Evolutionary conservation across 2,113 vertebrate species (phyloP), one percentile per base, ranked within the genome.

Genomic region (Chlamydotis undulata): DNA sequence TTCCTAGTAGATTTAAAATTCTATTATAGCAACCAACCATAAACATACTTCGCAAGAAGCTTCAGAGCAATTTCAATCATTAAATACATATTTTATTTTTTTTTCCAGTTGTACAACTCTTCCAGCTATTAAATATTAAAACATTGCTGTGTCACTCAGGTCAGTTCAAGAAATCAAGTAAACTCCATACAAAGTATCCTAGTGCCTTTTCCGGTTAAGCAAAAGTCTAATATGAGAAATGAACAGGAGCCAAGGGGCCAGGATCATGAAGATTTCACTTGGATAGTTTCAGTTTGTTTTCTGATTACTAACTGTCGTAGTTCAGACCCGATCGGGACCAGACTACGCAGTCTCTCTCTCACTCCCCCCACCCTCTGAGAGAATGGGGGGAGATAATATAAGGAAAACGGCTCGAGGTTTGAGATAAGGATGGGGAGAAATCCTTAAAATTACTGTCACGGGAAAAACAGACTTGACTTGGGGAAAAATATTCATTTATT

Each of bases 51-150:
- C 4, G 7, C 82, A 90, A 94, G 95, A 96, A 91, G 56, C 68
- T 88, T 93, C 55, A n/a, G 67, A 97, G 83, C 43, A 83, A 59
- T 78, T 96, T 87, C 93, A 94, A 82, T 87, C 91, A 93, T 92
- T 90, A 96, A 86, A 97, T 85, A 92, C 84, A 74, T 93, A 55
- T 96, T 94, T 95, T 78, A 73, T 86, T 75, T 93, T 74, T 77
- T 77, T 64, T 21, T 56, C 74, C 64, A 73, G 68, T 92, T 87
- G 85, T 94, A 55, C 60, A 93, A 63, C 50, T 97, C 57, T 92
- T 82, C 71, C 63, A 92, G 39, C 64, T 97, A 95, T 96, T 93
- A 97, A 97, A 97, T 95, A 96, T 96, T 97, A 95, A 97, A 95
- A 89, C 76, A 55, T 82, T 84, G 86, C 83, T 93, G 87, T 94